Evolutionary conservation across 2,113 vertebrate species (phyloP).

Genomic region (Elephantulus edwardii): DNA sequence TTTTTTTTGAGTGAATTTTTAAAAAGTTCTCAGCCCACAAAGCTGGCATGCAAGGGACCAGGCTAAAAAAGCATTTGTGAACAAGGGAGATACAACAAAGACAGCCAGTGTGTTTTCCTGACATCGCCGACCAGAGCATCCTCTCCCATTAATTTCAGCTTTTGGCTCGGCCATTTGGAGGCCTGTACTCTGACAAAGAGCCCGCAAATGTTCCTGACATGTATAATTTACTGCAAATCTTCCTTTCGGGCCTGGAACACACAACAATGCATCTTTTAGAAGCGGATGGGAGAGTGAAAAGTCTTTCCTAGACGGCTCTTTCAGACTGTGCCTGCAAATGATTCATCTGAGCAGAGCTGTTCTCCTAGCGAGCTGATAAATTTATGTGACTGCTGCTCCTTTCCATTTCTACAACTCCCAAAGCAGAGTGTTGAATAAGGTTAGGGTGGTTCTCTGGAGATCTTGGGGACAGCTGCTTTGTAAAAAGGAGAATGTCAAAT

Average conservation of each 20-base stretch:
- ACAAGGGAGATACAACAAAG: conserved; percentile 65
- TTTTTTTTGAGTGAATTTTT: conserved; percentile 55
- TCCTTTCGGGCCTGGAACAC: not conserved
- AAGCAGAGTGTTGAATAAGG: not conserved
- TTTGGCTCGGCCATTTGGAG: conserved; percentile 29
- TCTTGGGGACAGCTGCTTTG: not conserved
- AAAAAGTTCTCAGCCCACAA: conserved; percentile 51
- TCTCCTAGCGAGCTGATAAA: not conserved
- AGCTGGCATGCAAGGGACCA: conserved; percentile 11
- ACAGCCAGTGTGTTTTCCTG: conserved; percentile 24
- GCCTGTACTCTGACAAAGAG: not conserved
- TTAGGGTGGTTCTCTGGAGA: not conserved
- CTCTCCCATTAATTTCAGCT: not conserved
- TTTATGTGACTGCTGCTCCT: not conserved
- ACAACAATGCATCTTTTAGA: not conserved
- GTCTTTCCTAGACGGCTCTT: not conserved
- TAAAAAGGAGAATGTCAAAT: not conserved
- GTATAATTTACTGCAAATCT: not conserved
- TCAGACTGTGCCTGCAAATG: not conserved
- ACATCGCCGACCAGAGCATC: accelerated
- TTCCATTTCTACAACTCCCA: not conserved
- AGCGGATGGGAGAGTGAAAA: not conserved
- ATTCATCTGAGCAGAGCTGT: not conserved
- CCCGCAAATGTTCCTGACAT: not conserved
- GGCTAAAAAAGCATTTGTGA: conserved; percentile 19